These are phyloP conservation scores for Drosophila sp. DNA, from an alignment of 1,140 invertebrate species.

Conservation along the genomic window DNA sequence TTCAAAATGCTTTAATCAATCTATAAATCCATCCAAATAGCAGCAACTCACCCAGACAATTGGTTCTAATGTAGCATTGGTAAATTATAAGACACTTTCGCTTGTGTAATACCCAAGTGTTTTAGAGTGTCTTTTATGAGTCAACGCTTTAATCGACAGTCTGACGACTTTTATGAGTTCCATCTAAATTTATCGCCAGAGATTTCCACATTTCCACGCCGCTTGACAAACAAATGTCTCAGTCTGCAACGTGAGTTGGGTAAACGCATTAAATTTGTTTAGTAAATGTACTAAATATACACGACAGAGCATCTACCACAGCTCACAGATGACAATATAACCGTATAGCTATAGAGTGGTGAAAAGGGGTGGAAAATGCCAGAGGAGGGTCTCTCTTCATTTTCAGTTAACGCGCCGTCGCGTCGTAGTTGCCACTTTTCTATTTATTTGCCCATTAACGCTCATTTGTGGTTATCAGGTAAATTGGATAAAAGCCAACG, in stretches of 20 bases:
- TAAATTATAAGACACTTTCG: slow-evolving; percentile 7
- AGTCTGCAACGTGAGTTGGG: neutral
- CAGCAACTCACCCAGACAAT: neutral
- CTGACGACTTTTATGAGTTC: slow-evolving; percentile 22
- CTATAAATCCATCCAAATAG: too few species aligned
- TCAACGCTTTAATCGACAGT: slow-evolving; percentile 16
- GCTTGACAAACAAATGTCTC: slow-evolving; percentile 24
- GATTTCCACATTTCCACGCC: slow-evolving; percentile 21
- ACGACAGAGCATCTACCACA: slow-evolving; percentile 36
- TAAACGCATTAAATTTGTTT: slow-evolving; percentile 73
- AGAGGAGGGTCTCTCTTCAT: slow-evolving; percentile 29
- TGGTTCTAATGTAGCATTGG: neutral
- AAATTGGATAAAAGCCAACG: slow-evolving; percentile 83
- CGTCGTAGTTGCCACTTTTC: slow-evolving; percentile 80
- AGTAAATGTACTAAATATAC: slow-evolving; percentile 71
- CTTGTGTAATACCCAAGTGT: neutral
- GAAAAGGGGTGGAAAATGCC: neutral
- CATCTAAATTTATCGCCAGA: slow-evolving; percentile 51
- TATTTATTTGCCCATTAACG: slow-evolving; percentile 82
- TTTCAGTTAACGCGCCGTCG: slow-evolving; percentile 75
- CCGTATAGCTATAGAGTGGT: slow-evolving; percentile 6
- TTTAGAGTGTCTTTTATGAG: slow-evolving; percentile 16
- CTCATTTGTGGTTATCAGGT: slow-evolving; percentile 83
- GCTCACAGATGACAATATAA: slow-evolving; percentile 34
- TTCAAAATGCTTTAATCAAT: too few species aligned